phyloP scores from a whole-genome alignment of 2,797 vertebrate species.

The Brotula barbata region DNA sequence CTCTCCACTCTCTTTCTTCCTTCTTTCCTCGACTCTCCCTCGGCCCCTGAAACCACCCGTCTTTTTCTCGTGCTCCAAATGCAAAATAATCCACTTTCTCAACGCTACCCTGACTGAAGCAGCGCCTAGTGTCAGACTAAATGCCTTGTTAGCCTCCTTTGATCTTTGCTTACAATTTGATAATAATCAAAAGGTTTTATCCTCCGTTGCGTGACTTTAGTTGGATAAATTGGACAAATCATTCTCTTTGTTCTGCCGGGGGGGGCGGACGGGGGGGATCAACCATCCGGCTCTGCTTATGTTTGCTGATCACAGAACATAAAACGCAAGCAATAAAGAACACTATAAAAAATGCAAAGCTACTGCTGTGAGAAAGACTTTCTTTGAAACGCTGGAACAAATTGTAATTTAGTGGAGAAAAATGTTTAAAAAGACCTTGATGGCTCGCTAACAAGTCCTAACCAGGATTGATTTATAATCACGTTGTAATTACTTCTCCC shows the following conservation, averaged over 20 bases:
- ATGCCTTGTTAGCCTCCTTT: slow-evolving; percentile 51
- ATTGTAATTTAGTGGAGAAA: slow-evolving; percentile 24
- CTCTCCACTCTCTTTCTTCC: slow-evolving; percentile 48
- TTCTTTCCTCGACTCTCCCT: slow-evolving; percentile 37
- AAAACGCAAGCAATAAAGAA: slow-evolving; percentile 18
- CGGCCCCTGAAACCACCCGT: slow-evolving; percentile 50
- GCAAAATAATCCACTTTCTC: slow-evolving; percentile 61
- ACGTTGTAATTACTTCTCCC: slow-evolving; percentile 15
- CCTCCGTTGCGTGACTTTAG: slow-evolving; percentile 25
- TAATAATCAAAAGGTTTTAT: slow-evolving; percentile 49
- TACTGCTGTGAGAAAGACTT: slow-evolving; percentile 26
- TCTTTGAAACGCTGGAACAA: slow-evolving; percentile 24
- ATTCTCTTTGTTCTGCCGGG: slow-evolving; percentile 24
- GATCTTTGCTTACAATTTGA: slow-evolving; percentile 56
- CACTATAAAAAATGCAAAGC: slow-evolving; percentile 21
- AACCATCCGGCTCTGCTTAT: slow-evolving; percentile 6
- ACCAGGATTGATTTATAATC: background rate
- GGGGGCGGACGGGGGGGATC: slow-evolving; percentile 25
- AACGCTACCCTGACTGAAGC: slow-evolving; percentile 41
- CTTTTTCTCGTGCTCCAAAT: slow-evolving; percentile 53
- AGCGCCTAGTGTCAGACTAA: slow-evolving; percentile 42
- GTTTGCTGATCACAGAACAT: slow-evolving; percentile 33
- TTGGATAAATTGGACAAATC: slow-evolving; percentile 48
- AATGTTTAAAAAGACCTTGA: slow-evolving; percentile 19
- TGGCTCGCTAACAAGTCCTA: slow-evolving; percentile 18